Percentiles rank a stretch among this genome's conserved stretches.
Evolutionary conservation across 2,797 vertebrate genomes (phyloP).

Genomic region (Gymnoscopelus braueri): DNA sequence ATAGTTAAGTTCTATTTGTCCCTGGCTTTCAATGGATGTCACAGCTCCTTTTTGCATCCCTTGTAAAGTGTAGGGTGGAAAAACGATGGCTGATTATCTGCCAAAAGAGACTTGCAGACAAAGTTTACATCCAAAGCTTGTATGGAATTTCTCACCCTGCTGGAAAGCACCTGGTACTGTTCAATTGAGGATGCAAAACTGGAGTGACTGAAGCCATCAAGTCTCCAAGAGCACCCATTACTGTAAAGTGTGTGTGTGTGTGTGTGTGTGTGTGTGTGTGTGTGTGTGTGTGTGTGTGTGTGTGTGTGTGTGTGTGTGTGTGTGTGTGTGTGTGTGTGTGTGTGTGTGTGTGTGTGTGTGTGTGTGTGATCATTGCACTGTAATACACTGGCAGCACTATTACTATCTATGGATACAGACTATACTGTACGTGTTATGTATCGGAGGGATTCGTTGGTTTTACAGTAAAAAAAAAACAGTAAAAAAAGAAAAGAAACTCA

Average conservation of each 20-base stretch:
- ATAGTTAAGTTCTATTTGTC: conserved; percentile 46
- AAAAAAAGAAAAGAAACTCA: conserved; percentile 39
- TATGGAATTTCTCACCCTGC: conserved; percentile 10
- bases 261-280: conserved; percentile 19
- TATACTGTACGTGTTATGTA: conserved; percentile 46
- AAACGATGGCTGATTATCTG: conserved; percentile 3
- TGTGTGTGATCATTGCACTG: conserved; percentile 40
- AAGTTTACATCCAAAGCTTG: too few species aligned
- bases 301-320: conserved; percentile 2
- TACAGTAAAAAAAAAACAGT: conserved; percentile 26
- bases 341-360: conserved; percentile 7
- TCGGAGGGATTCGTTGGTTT: conserved; percentile 40
- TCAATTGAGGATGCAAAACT: conserved; percentile 35
- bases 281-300: conserved; percentile 16
- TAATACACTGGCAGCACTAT: conserved; percentile 45
- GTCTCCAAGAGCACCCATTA: conserved; percentile 70
- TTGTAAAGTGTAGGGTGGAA: conserved; percentile 22
- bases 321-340: conserved; percentile 1
- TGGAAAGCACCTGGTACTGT: conserved; percentile 22
- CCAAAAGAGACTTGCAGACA: too few species aligned
- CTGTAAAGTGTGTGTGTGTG: conserved; percentile 47
- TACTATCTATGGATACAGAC: conserved; percentile 36
- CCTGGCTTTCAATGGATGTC: conserved; percentile 31
- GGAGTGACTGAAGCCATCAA: conserved; percentile 59
- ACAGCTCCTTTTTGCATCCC: conserved; percentile 42